Evolutionary conservation across 2,888 invertebrate genomes (phyloP).

Genomic region (Odontothrips loti): DNA sequence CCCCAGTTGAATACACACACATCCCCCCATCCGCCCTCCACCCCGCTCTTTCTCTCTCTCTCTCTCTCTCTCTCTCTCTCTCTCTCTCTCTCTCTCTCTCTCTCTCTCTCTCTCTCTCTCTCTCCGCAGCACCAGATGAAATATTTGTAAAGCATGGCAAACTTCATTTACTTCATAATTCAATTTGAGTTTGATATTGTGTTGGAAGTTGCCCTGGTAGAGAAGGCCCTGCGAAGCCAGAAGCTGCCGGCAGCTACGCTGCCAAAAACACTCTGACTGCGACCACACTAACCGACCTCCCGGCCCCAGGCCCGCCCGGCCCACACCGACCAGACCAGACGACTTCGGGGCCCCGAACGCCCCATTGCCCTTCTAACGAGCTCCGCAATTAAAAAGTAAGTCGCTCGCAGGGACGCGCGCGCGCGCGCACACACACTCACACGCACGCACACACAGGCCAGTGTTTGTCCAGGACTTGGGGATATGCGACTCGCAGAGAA

Average conservation of each 20-base stretch:
- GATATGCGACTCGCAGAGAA: neutral
- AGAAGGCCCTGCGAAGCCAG: neutral
- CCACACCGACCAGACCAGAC: too few relatives aligned
- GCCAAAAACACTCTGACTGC: neutral
- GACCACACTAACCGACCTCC: too few relatives aligned
- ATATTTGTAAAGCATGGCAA: slow-evolving; percentile 20
- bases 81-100: neutral
- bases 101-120: neutral
- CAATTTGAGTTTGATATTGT: slow-evolving; percentile 27
- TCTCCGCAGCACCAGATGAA: neutral
- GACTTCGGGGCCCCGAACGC: too few relatives aligned
- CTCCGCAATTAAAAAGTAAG: too few relatives aligned
- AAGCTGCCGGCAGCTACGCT: neutral
- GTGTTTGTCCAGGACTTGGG: too few relatives aligned
- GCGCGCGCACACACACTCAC: too few relatives aligned
- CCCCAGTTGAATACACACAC: neutral
- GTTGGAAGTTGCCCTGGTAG: slow-evolving; percentile 10
- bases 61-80: neutral
- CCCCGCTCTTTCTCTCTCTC: neutral
- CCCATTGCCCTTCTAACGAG: too few relatives aligned
- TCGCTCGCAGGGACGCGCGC: too few relatives aligned
- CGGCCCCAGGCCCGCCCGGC: too few relatives aligned
- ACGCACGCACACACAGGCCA: too few relatives aligned
- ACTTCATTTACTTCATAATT: slow-evolving; percentile 25
- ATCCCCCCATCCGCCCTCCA: neutral